These are phyloP conservation scores for Ophion costatus DNA, from an alignment of 2,888 invertebrate genomes.

Conservation along the genomic window DNA sequence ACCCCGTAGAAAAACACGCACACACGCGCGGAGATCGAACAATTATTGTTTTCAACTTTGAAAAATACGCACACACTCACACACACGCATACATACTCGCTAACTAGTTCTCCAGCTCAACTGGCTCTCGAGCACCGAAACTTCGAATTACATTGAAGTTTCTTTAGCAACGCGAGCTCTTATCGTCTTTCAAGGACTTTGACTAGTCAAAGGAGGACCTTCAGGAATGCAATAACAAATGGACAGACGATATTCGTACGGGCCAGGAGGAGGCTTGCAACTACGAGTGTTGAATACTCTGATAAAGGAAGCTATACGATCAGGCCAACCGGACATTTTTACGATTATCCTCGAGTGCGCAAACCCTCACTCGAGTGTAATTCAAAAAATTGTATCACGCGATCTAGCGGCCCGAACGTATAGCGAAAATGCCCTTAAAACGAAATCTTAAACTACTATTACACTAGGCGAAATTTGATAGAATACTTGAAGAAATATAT, in stretches of 20 bases:
- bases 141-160: neutral
- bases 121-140: conserved; percentile 5
- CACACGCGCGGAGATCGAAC: neutral
- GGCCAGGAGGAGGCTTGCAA: neutral
- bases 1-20: neutral
- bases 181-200: conserved; percentile 7
- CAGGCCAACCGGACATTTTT: neutral
- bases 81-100: neutral
- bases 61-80: neutral
- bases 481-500: neutral
- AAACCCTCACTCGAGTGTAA: neutral
- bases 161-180: neutral
- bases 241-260: neutral
- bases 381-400: neutral
- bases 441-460: neutral
- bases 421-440: neutral
- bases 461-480: neutral
- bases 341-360: neutral
- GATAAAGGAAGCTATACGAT: neutral
- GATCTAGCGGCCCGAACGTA: neutral
- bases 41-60: neutral
- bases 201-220: conserved; percentile 44
- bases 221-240: conserved; percentile 52
- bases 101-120: neutral
- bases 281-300: conserved; percentile 6